phyloP scores from a whole-genome alignment of 2,888 invertebrate species.

The Caenorhabditis sp. region DNA sequence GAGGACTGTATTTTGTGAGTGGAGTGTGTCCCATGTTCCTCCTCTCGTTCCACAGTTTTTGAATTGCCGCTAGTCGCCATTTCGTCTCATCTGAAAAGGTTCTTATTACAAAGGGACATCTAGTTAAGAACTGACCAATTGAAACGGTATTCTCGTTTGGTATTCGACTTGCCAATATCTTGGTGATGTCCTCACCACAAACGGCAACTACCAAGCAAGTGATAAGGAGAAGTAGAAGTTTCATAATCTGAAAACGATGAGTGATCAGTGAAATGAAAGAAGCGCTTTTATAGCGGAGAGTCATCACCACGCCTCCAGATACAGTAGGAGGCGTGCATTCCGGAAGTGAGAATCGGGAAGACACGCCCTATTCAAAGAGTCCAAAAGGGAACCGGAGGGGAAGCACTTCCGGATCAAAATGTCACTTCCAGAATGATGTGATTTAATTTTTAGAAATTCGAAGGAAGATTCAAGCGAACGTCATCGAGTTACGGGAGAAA shows the following conservation, averaged over 20 bases:
- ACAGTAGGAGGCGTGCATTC: slow-evolving; percentile 29
- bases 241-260: slow-evolving; percentile 38
- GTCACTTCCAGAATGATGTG: not conserved
- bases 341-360: slow-evolving; percentile 9
- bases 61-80: slow-evolving; percentile 72
- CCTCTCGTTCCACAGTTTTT: slow-evolving; percentile 74
- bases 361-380: slow-evolving; percentile 15
- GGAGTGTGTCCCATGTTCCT: slow-evolving; percentile 75
- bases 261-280: not conserved
- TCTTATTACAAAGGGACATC: not conserved
- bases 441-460: not conserved
- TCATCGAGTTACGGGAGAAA: not conserved
- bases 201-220: not conserved
- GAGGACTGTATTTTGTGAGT: slow-evolving; percentile 65
- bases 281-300: slow-evolving; percentile 19
- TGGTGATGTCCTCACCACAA: slow-evolving; percentile 45
- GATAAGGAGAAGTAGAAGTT: slow-evolving; percentile 26
- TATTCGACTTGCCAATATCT: slow-evolving; percentile 31
- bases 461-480: no score
- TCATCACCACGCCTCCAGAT: slow-evolving; percentile 21
- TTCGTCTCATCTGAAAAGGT: slow-evolving; percentile 62
- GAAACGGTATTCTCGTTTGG: slow-evolving; percentile 44
- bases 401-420: slow-evolving; percentile 20
- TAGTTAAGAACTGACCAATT: slow-evolving; percentile 24
- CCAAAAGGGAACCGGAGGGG: slow-evolving; percentile 10